Evolutionary conservation across 2,888 invertebrate genomes (phyloP).

Genomic region (Andricus quercusramuli): DNA sequence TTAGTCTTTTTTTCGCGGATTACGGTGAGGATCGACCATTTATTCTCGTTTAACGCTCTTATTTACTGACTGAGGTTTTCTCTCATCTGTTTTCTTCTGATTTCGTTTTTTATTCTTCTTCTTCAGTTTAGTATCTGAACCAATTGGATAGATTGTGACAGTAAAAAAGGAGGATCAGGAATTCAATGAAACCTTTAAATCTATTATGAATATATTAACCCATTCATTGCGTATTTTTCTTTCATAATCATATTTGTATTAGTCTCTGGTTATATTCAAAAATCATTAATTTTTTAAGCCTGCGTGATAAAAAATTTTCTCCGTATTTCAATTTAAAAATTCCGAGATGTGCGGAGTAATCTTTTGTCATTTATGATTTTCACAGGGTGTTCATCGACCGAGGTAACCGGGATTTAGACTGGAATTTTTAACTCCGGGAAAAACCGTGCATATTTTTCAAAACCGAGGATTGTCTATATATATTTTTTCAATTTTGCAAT

Average conservation of each 20-base stretch:
- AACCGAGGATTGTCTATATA: too few relatives aligned
- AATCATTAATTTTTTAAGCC: background rate
- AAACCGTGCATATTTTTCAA: too few relatives aligned
- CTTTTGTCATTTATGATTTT: too few relatives aligned
- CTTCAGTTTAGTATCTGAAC: slow-evolving; percentile 45
- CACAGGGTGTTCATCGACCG: too few relatives aligned
- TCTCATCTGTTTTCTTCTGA: slow-evolving; percentile 50
- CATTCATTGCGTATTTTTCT: background rate
- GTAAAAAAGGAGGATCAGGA: background rate
- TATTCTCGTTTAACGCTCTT: slow-evolving; percentile 76
- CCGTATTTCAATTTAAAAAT: too few relatives aligned
- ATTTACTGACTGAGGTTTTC: slow-evolving; percentile 65
- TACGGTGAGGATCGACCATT: slow-evolving; percentile 71
- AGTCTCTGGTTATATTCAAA: background rate
- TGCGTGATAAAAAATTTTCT: too few relatives aligned
- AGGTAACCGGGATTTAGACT: too few relatives aligned
- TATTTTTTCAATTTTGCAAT: too few relatives aligned
- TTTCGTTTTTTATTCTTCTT: slow-evolving; percentile 46
- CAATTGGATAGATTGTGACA: slow-evolving; percentile 55
- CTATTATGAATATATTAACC: slow-evolving; percentile 57
- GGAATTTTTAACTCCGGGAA: too few relatives aligned
- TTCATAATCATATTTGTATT: background rate
- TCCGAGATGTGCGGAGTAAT: too few relatives aligned
- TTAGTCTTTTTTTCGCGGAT: slow-evolving; percentile 61
- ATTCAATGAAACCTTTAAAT: slow-evolving; percentile 52